Evolutionary conservation across 2,888 invertebrate species (phyloP).

Genomic region (Beris morrisii): DNA sequence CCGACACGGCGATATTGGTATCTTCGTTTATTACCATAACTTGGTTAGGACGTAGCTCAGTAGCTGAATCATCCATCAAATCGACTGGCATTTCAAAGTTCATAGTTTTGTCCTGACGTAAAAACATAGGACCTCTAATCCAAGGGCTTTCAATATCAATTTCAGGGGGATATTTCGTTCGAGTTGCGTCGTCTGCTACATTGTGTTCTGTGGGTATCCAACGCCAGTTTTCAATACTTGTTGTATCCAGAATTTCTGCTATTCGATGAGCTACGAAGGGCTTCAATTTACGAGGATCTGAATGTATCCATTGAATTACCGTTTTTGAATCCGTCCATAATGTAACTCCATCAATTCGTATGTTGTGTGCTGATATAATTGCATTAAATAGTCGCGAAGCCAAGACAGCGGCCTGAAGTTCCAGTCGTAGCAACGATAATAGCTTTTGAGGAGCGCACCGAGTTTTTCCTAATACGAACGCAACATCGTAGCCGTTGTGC

Average conservation of each 20-base stretch:
- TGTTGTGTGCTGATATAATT: not conserved
- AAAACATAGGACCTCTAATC: no score
- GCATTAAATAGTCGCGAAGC: not conserved
- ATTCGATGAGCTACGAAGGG: slow-evolving; percentile 37
- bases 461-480: not conserved
- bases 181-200: slow-evolving; percentile 10
- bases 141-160: no score
- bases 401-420: slow-evolving; percentile 28
- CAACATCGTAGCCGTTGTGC: no score
- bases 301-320: slow-evolving; percentile 28
- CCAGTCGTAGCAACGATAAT: slow-evolving; percentile 29
- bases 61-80: no score
- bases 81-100: no score
- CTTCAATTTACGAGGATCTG: slow-evolving; percentile 15
- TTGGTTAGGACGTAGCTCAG: no score
- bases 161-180: not conserved
- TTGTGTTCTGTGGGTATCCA: slow-evolving; percentile 16
- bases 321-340: slow-evolving; percentile 45
- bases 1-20: no score
- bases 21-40: no score
- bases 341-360: not conserved
- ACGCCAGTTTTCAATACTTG: slow-evolving; percentile 31
- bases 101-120: no score
- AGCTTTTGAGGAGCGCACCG: no score
- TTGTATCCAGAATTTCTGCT: slow-evolving; percentile 36